phyloP scores from a whole-genome alignment of 2,797 vertebrate species.

The Cichlasoma orientale region DNA sequence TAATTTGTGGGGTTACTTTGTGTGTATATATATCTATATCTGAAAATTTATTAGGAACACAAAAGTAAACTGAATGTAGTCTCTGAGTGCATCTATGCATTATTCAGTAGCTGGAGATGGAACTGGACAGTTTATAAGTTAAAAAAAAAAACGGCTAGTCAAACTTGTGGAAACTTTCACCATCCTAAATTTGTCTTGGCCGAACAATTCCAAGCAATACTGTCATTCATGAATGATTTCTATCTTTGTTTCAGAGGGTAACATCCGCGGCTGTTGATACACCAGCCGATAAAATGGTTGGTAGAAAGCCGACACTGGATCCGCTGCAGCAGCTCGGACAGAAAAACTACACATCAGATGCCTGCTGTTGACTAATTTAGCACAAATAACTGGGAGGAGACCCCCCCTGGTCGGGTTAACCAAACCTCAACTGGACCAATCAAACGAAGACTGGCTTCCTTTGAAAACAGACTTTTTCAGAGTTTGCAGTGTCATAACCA shows the following conservation, averaged over 20 bases:
- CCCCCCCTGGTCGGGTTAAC: neutral
- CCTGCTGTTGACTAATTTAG: neutral
- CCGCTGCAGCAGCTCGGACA: neutral
- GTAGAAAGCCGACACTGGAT: slow-evolving; percentile 13
- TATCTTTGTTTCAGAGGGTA: neutral
- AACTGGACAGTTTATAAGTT: neutral
- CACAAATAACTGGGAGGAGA: neutral
- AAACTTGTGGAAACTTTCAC: neutral
- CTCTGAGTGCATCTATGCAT: neutral
- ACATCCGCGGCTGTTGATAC: slow-evolving; percentile 13
- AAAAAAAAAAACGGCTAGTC: neutral
- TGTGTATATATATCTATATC: neutral
- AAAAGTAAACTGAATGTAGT: neutral
- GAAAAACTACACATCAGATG: slow-evolving; percentile 15
- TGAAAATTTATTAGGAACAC: neutral
- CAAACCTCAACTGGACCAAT: neutral
- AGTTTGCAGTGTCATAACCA: slow-evolving; percentile 47
- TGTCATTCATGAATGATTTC: neutral
- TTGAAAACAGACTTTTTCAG: slow-evolving; percentile 36
- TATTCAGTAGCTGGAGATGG: neutral
- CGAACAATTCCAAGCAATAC: neutral
- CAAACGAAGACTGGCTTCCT: slow-evolving; percentile 6
- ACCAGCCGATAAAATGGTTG: slow-evolving; percentile 1
- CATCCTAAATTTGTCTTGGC: neutral
- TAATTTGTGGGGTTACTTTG: slow-evolving; percentile 23